These are phyloP conservation scores for Percopsis transmontana DNA, from an alignment of 2,113 vertebrate genomes.

Conservation along the genomic window DNA sequence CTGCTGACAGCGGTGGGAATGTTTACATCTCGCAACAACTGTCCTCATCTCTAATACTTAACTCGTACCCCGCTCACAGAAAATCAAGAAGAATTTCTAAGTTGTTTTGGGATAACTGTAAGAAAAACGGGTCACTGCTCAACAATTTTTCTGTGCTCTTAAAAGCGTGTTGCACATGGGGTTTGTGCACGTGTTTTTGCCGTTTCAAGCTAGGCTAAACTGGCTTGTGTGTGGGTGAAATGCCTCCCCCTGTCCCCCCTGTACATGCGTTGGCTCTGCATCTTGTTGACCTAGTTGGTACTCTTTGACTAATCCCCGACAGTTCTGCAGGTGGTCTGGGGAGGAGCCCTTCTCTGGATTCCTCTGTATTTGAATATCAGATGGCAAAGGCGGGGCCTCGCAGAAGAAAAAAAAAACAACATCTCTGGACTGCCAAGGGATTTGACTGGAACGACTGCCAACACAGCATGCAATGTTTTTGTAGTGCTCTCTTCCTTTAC, in stretches of 20 bases:
- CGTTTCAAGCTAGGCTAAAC: slow-evolving; percentile 51
- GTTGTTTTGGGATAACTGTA: slow-evolving; percentile 74
- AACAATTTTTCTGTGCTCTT: slow-evolving; percentile 40
- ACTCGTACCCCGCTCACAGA: slow-evolving; percentile 62
- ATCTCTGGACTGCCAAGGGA: slow-evolving; percentile 66
- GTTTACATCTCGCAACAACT: slow-evolving; percentile 69
- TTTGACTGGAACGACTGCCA: slow-evolving; percentile 72
- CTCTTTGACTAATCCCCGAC: slow-evolving; percentile 79
- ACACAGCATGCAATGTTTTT: slow-evolving; percentile 68
- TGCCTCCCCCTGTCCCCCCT: slow-evolving; percentile 28
- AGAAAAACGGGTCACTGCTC: slow-evolving; percentile 73
- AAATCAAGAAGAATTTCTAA: slow-evolving; percentile 74
- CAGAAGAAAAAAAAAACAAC: slow-evolving; percentile 25
- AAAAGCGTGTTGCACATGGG: slow-evolving; percentile 2
- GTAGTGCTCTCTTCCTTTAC: slow-evolving; percentile 33
- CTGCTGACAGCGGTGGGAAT: slow-evolving; percentile 65
- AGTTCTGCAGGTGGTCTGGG: slow-evolving; percentile 75
- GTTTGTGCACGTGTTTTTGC: slow-evolving; percentile 20
- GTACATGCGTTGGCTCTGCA: slow-evolving; percentile 60
- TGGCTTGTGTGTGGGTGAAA: slow-evolving; percentile 63
- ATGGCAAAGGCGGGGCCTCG: slow-evolving; percentile 72
- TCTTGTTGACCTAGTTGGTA: slow-evolving; percentile 83
- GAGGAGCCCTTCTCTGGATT: slow-evolving; percentile 73
- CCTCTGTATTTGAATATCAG: slow-evolving; percentile 79
- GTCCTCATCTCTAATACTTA: slow-evolving; percentile 67